A percentile compares a stretch with the other conserved stretches of the same genome.
Evolutionary conservation across 1,140 invertebrate species (phyloP).

Genomic region (Bombyx mori): ASM3026992v2 NC_085127.1:7058001-7058500

Average conservation of each 20-base stretch:
- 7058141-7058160: constrained; percentile 16
- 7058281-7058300: constrained; percentile 20
- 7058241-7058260: constrained; percentile 17
- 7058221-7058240: constrained; percentile 18
- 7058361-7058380: constrained; percentile 20
- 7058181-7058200: constrained; percentile 16
- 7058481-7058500: constrained; percentile 22
- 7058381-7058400: constrained; percentile 4
- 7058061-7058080: constrained; percentile 46
- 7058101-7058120: constrained; percentile 48
- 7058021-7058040: constrained; percentile 50
- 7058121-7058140: constrained; percentile 26
- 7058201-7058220: constrained; percentile 15
- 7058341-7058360: constrained; percentile 21
- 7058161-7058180: constrained; percentile 11
- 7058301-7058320: constrained; percentile 20
- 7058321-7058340: constrained; percentile 23
- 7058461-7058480: constrained; percentile 9
- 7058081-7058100: constrained; percentile 53
- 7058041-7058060: constrained; percentile 36
- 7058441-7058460: constrained; percentile 23
- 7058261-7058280: constrained; percentile 18
- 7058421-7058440: constrained; percentile 25
- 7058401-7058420: constrained; percentile 23
- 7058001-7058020: constrained; percentile 37